Conservation (phyloP, 2,113 vertebrate genomes). For the Nicator chloris region DNA sequence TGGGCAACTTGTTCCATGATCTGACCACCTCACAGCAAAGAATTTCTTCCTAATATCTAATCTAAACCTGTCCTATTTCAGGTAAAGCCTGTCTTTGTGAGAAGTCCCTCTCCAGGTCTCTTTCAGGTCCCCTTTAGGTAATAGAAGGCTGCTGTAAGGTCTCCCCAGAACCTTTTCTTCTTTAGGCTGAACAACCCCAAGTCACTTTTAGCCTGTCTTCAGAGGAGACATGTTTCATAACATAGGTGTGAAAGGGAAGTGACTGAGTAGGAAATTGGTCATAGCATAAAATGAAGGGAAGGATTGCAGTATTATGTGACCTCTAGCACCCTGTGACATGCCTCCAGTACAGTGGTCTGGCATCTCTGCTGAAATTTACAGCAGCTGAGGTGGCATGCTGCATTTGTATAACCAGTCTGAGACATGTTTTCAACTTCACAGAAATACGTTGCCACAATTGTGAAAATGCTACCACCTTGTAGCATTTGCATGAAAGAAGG, state of each 20-base stretch:
- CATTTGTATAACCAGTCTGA: background rate
- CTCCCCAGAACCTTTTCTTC: background rate
- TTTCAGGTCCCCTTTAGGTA: background rate
- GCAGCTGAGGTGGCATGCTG: background rate
- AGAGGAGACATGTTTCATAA: background rate
- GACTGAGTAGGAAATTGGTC: background rate
- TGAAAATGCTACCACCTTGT: background rate
- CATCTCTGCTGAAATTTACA: background rate
- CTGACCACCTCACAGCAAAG: background rate
- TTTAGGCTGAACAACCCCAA: background rate
- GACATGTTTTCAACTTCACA: background rate
- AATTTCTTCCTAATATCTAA: background rate
- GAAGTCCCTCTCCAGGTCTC: background rate
- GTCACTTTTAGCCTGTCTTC: background rate
- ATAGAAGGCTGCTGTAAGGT: background rate
- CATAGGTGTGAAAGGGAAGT: background rate
- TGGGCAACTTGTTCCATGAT: background rate
- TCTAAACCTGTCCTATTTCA: background rate
- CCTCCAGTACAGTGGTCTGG: background rate
- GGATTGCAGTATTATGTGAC: background rate
- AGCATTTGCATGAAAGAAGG: background rate
- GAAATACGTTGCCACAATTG: background rate
- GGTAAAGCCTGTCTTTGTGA: background rate
- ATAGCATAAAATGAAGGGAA: background rate
- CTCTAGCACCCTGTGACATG: background rate